These are phyloP conservation scores for Metaphire vulgaris DNA, from an alignment of 1,140 invertebrate species.

Conservation along the genomic window DNA sequence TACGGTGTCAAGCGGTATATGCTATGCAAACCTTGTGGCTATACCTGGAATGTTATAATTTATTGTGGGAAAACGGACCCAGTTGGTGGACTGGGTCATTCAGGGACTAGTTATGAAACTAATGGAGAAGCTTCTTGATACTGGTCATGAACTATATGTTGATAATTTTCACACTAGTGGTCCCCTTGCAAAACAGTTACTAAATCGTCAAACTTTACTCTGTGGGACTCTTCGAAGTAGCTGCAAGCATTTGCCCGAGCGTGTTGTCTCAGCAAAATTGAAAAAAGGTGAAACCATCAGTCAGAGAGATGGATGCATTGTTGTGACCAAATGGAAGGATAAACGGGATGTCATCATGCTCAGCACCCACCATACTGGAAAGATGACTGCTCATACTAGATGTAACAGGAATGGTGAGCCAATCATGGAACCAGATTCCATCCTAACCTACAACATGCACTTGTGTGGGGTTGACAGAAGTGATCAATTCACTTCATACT, in stretches of 20 bases:
- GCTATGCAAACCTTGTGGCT: neutral
- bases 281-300: neutral
- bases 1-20: neutral
- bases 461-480: neutral
- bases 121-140: neutral
- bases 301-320: neutral
- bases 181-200: neutral
- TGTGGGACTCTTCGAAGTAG: neutral
- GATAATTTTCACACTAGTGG: neutral
- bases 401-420: neutral
- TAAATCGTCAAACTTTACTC: neutral
- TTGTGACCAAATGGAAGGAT: neutral
- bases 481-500: neutral
- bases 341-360: neutral
- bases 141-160: neutral
- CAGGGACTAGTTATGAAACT: neutral
- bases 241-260: neutral
- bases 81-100: neutral
- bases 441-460: neutral
- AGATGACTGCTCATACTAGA: neutral
- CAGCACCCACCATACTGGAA: neutral
- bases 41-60: neutral
- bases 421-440: neutral
- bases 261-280: neutral
- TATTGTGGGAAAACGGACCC: neutral